Conservation (phyloP, 2,888 invertebrate genomes). For the Macrosiphum euphorbiae region DNA sequence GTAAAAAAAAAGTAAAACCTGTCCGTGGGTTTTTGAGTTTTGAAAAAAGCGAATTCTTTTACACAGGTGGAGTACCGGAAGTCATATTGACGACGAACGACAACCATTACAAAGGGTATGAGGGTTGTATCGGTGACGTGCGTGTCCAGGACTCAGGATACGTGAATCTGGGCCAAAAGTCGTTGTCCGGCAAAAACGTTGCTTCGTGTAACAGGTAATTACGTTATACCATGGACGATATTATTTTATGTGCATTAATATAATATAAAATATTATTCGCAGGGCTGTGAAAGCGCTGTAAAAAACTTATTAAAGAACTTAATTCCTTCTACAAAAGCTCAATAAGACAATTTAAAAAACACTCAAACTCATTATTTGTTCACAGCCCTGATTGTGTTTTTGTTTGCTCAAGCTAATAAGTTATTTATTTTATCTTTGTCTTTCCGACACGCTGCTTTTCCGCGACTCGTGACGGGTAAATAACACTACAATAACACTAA, state of each 20-base stretch:
- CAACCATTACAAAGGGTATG: slow-evolving; percentile 80
- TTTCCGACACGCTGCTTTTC: slow-evolving; percentile 41
- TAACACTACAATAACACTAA: not conserved
- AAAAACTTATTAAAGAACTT: too few relatives aligned
- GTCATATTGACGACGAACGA: slow-evolving; percentile 76
- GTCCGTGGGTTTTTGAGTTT: too few relatives aligned
- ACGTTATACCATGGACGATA: not conserved
- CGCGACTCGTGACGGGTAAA: not conserved
- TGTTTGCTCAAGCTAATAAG: not conserved
- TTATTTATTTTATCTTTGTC: slow-evolving; percentile 12
- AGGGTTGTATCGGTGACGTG: slow-evolving; percentile 87
- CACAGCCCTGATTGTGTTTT: not conserved
- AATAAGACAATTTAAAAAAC: not conserved
- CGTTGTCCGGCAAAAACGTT: slow-evolving; percentile 84
- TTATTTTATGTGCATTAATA: not conserved
- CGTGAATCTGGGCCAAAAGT: slow-evolving; percentile 80
- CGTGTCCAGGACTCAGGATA: slow-evolving; percentile 80
- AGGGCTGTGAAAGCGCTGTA: not conserved
- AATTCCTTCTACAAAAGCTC: not conserved
- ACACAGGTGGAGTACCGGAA: slow-evolving; percentile 87
- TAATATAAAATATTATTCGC: not conserved
- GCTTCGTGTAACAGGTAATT: slow-evolving; percentile 84
- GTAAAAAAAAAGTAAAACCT: not conserved
- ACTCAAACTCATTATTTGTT: too few relatives aligned
- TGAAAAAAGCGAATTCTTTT: not conserved